Evolutionary conservation across 1,140 invertebrate genomes (phyloP).

Genomic region (Drosophila melanogaster): Release_6_plus_ISO1_MT NT_033777.3:19243501-19244000

Average conservation of each 20-base stretch:
- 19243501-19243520: slow-evolving; percentile 97
- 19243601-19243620: slow-evolving; percentile 99
- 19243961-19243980: slow-evolving; percentile 98
- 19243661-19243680: slow-evolving; percentile 98
- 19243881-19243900: neutral
- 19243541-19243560: slow-evolving; percentile 98
- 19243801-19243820: slow-evolving; percentile 93
- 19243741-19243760: slow-evolving; percentile 88
- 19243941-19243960: slow-evolving; percentile 99
- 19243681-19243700: slow-evolving; percentile 95
- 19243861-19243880: slow-evolving; percentile 89
- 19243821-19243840: slow-evolving; percentile 96
- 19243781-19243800: slow-evolving; percentile 93
- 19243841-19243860: slow-evolving; percentile 95
- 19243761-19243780: slow-evolving; percentile 94
- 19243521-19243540: slow-evolving; percentile 97
- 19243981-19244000: slow-evolving; percentile 93
- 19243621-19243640: slow-evolving; percentile 99
- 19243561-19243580: slow-evolving; percentile 94
- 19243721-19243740: slow-evolving; percentile 97
- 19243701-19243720: slow-evolving; percentile 96
- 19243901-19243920: neutral
- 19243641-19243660: slow-evolving; percentile 98
- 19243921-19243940: slow-evolving; percentile 93
- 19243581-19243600: slow-evolving; percentile 97